Conservation (phyloP, 2,888 invertebrate species). For the Elegia similella region DNA sequence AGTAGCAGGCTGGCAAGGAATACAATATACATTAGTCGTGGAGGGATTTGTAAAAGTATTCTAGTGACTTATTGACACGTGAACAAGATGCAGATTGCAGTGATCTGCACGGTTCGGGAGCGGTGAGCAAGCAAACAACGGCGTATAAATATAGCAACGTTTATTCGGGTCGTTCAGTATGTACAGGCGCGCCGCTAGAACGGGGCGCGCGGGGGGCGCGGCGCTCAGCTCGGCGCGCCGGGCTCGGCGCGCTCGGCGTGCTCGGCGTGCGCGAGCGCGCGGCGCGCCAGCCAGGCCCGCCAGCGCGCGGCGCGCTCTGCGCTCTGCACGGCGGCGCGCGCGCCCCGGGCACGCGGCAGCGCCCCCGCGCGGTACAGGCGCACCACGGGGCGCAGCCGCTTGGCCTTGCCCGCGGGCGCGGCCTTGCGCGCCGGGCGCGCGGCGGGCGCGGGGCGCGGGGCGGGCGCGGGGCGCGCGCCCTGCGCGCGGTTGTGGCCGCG, state of each 20-base stretch:
- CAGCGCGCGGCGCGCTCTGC: conserved; percentile 41
- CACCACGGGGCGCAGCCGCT: conserved; percentile 15
- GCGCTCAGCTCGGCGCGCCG: neutral
- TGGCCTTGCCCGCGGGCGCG: conserved; percentile 34
- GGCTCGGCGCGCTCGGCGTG: conserved; percentile 35
- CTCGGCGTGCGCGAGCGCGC: conserved; percentile 35
- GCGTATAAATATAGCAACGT: conserved; percentile 75
- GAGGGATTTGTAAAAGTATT: too few relatives aligned
- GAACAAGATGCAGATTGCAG: too few relatives aligned
- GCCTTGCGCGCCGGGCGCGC: conserved; percentile 47
- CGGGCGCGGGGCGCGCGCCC: conserved; percentile 36
- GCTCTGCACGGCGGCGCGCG: conserved; percentile 37
- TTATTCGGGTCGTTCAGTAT: conserved; percentile 46
- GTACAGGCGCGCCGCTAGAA: conserved; percentile 39
- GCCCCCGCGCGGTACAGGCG: neutral
- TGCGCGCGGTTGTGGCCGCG: neutral
- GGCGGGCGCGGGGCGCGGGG: conserved; percentile 42
- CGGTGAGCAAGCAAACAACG: conserved; percentile 19
- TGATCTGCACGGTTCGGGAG: too few relatives aligned
- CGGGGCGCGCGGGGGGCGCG: conserved; percentile 49
- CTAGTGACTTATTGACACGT: too few relatives aligned
- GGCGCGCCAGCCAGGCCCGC: conserved; percentile 57
- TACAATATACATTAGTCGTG: too few relatives aligned
- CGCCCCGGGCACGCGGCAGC: neutral
- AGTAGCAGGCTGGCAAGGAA: too few relatives aligned